Conservation (phyloP, 2,888 invertebrate genomes). For the Drosophila leonis region DNA sequence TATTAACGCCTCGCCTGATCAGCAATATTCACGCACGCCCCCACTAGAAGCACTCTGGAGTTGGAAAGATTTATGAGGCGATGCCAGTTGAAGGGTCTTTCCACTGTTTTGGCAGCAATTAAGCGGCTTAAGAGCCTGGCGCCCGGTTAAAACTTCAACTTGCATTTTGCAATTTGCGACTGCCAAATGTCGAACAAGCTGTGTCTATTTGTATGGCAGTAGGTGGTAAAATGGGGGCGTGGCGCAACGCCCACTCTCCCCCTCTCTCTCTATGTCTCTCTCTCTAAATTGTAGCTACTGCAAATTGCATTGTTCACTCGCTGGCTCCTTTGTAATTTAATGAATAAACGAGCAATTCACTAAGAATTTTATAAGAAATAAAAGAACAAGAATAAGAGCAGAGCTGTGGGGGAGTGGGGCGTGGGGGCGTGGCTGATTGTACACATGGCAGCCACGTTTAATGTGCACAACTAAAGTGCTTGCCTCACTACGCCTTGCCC, state of each 20-base stretch:
- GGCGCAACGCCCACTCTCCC: neutral
- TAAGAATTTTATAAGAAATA: conserved; percentile 56
- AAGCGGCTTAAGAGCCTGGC: conserved; percentile 58
- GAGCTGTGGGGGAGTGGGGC: neutral
- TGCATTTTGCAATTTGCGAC: conserved; percentile 43
- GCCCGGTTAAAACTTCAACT: conserved; percentile 37
- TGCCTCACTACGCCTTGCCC: neutral
- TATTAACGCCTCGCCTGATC: conserved; percentile 67
- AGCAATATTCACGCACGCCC: conserved; percentile 24
- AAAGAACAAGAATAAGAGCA: neutral
- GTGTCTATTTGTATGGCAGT: neutral
- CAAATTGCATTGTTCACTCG: conserved; percentile 64
- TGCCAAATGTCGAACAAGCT: conserved; percentile 36
- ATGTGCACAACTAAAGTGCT: conserved; percentile 61
- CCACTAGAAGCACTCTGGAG: neutral
- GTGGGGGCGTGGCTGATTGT: conserved; percentile 6
- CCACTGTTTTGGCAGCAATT: conserved; percentile 59
- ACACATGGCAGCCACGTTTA: conserved; percentile 45
- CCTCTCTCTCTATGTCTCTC: neutral
- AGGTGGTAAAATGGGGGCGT: neutral
- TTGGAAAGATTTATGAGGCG: conserved; percentile 51
- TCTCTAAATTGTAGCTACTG: conserved; percentile 12
- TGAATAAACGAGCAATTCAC: conserved; percentile 65
- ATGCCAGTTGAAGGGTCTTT: conserved; percentile 8
- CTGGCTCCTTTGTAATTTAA: conserved; percentile 60